phyloP scores from a whole-genome alignment of 1,140 invertebrate species.

The Drosophila lini region DNA sequence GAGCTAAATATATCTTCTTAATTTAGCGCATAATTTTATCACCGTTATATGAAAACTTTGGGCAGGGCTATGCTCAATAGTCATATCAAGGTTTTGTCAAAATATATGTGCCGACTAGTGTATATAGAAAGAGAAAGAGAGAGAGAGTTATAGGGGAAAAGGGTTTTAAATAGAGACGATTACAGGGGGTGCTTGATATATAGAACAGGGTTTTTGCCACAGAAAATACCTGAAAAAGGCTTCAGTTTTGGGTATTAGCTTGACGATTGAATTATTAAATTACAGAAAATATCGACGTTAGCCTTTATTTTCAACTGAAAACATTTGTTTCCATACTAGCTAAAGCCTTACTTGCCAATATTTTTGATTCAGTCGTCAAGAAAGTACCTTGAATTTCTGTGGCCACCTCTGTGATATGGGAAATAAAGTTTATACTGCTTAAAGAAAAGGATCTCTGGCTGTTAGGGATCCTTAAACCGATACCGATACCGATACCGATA shows the following conservation, averaged over 20 bases:
- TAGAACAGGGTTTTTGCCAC: not conserved
- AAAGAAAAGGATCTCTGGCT: slow-evolving; percentile 13
- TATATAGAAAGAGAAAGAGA: not conserved
- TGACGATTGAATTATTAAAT: too few species aligned
- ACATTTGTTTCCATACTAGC: too few species aligned
- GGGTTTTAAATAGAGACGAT: slow-evolving; percentile 3
- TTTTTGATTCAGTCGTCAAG: too few species aligned
- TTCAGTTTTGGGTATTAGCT: not conserved
- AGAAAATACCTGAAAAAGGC: not conserved
- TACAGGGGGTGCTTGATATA: slow-evolving; percentile 9
- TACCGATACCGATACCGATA: not conserved
- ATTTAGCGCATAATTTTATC: too few species aligned
- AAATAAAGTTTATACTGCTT: not conserved
- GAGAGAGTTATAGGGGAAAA: slow-evolving; percentile 16
- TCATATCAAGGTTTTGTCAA: too few species aligned
- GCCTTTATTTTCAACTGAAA: too few species aligned
- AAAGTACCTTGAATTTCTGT: not conserved
- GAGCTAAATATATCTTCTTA: too few species aligned
- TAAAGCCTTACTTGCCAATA: too few species aligned
- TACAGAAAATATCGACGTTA: too few species aligned
- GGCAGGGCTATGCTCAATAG: too few species aligned
- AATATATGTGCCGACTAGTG: too few species aligned
- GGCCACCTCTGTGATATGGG: not conserved
- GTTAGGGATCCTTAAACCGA: not conserved
- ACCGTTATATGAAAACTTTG: too few species aligned